phyloP scores from a whole-genome alignment of 2,888 invertebrate genomes.

The Spodoptera littoralis region DNA sequence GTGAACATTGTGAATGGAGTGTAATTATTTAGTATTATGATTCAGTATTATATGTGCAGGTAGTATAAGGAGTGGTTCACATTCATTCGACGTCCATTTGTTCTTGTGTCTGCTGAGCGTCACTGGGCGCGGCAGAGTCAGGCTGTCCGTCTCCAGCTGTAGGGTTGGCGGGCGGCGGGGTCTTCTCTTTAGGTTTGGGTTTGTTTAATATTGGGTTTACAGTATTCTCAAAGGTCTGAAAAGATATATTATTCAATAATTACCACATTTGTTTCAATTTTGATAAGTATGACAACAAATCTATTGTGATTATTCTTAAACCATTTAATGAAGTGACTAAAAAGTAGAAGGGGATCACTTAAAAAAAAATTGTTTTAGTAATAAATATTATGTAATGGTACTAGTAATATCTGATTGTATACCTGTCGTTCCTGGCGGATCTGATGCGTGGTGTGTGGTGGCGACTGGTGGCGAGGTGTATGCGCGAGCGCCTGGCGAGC shows the following conservation, averaged over 20 bases:
- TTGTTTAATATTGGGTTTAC: constrained; percentile 95
- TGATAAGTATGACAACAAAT: too few relatives aligned
- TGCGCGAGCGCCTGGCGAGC: constrained; percentile 91
- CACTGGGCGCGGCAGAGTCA: constrained; percentile 57
- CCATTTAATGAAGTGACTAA: too few relatives aligned
- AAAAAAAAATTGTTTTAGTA: too few relatives aligned
- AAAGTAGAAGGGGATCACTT: too few relatives aligned
- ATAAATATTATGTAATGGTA: not conserved
- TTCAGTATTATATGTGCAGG: constrained; percentile 50
- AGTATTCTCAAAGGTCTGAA: constrained; percentile 89
- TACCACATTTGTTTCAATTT: too few relatives aligned
- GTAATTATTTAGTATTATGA: constrained; percentile 67
- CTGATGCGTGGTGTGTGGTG: constrained; percentile 93
- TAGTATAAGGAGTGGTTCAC: constrained; percentile 29
- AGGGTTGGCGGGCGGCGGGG: constrained; percentile 80
- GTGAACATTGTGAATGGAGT: constrained; percentile 17
- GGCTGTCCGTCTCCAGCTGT: constrained; percentile 72
- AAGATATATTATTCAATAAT: constrained; percentile 36
- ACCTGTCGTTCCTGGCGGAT: constrained; percentile 94
- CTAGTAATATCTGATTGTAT: constrained; percentile 22
- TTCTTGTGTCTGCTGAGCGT: constrained; percentile 65
- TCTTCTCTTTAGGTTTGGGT: constrained; percentile 94
- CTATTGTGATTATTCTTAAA: too few relatives aligned
- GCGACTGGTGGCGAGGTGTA: constrained; percentile 91
- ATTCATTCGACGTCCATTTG: constrained; percentile 86